Evolutionary conservation across 2,113 vertebrate species (phyloP).

Genomic region (Struthidea cinerea): DNA sequence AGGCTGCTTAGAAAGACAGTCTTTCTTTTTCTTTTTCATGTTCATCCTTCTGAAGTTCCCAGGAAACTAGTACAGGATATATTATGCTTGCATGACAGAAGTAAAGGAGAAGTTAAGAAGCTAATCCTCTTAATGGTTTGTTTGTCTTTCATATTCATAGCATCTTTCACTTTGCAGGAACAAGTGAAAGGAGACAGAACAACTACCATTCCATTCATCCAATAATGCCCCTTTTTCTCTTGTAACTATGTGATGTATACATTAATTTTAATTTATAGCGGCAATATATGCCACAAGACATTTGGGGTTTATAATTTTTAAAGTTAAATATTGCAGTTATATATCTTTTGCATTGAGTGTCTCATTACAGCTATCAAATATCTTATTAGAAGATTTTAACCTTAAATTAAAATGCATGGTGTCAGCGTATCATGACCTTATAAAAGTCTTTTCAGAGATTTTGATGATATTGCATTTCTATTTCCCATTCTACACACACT

Average conservation of each 20-base stretch:
- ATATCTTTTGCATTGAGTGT: background rate
- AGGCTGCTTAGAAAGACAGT: background rate
- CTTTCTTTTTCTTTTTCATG: background rate
- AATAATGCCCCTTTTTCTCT: background rate
- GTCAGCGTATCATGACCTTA: background rate
- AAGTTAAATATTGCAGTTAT: background rate
- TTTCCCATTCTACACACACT: background rate
- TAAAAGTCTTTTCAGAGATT: background rate
- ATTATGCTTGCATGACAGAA: background rate
- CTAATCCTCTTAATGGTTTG: background rate
- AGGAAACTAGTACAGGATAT: background rate
- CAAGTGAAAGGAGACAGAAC: background rate
- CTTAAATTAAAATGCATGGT: background rate
- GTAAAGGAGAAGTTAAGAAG: background rate
- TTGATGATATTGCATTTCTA: background rate
- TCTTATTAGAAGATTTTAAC: background rate
- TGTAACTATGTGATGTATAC: background rate
- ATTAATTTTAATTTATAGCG: background rate
- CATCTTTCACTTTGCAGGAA: background rate
- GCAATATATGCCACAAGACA: background rate
- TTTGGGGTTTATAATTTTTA: background rate
- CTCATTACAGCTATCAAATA: background rate
- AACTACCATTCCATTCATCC: background rate
- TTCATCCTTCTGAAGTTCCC: background rate
- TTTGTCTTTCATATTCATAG: background rate